Evolutionary conservation across 2,797 vertebrate genomes (phyloP), one percentile per base, ranked within the genome.

Genomic region (Sebastes itinus): DNA sequence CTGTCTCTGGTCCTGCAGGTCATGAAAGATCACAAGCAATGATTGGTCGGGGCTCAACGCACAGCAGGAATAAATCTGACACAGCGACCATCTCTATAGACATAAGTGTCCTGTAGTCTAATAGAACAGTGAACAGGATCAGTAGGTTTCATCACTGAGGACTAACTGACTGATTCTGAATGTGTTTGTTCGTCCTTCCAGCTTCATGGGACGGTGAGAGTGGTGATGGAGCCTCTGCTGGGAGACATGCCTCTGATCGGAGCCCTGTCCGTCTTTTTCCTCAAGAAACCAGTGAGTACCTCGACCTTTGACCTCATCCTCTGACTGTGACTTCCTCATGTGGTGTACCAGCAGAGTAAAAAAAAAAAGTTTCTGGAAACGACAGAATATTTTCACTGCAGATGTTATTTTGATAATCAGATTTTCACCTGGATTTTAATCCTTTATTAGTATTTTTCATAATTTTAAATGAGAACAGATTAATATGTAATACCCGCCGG

Each of bases 191-290:
- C 49, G 11, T 59, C 28, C 74, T 16, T 88, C 13, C 91, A 99
- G 98, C 96, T 99, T 59, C 96, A 98, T 52, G 98, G 98, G 1
- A 96, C 97, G 8, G 89, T 99, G 96, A 92, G 98, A 4, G 98
- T 99, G 81, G 96, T 99, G 88, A 95, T 99, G 96, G 98, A 99
- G 79, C 98, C 98, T 1, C 80, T 99, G 81, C 96, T 99, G 72
- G 98, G 98, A 75, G 97, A 99, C 92, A 97, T 99, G 95, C 98
- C 98, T 60, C 93, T 99, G 77, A 93, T 99, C 75, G 98, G 98
- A 89, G 98, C 97, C 1, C 76, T 99, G 42, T 97, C 97, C 0
- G 79, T 99, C 86, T 99, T 98, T 87, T 99, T 99, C 93, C 97
- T 99, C 80, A 96, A 98, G 88, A 99, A 97, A 85, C 98, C 98